These are phyloP conservation scores for Microcebus tavaratra DNA, from an alignment of 2,113 vertebrate species.

Conservation along the genomic window DNA sequence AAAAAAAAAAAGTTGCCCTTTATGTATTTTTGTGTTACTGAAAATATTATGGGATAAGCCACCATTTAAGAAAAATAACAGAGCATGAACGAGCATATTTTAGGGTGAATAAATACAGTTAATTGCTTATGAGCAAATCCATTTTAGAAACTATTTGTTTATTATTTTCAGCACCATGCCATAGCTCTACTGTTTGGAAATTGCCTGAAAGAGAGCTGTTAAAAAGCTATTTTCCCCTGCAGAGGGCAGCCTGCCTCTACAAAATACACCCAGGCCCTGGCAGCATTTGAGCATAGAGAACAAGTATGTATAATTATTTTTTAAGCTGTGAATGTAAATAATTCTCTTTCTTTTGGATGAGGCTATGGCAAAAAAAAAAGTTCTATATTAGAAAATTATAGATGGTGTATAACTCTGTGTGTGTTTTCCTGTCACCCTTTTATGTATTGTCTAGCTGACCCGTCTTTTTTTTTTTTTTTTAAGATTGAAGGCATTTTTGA, in stretches of 20 bases:
- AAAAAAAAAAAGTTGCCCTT: neutral
- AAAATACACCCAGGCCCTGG: slow-evolving; percentile 17
- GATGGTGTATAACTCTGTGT: slow-evolving; percentile 17
- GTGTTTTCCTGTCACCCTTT: neutral
- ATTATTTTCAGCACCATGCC: slow-evolving; percentile 40
- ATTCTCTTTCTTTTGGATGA: slow-evolving; percentile 77
- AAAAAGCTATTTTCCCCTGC: slow-evolving; percentile 73
- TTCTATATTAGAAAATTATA: slow-evolving; percentile 75
- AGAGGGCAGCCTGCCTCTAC: slow-evolving; percentile 87
- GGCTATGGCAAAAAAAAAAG: slow-evolving; percentile 61
- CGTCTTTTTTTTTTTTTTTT: slow-evolving; percentile 4
- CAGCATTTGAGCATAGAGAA: slow-evolving; percentile 46
- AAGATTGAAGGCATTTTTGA: slow-evolving; percentile 76
- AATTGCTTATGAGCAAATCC: slow-evolving; percentile 49
- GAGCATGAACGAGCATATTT: neutral
- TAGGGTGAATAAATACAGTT: neutral
- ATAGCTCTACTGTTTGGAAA: neutral
- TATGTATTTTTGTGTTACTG: neutral
- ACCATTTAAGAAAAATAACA: neutral
- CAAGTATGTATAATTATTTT: slow-evolving; percentile 81
- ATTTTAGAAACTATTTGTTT: slow-evolving; percentile 60
- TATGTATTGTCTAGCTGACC: slow-evolving; percentile 71
- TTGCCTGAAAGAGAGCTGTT: neutral
- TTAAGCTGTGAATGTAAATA: slow-evolving; percentile 83
- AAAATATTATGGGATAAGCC: neutral